A percentile compares a stretch with the other conserved stretches of the same genome.
Conservation (phyloP, 53 echinoderm and acorn worm genomes). For the Stichopus horrens region DNA sequence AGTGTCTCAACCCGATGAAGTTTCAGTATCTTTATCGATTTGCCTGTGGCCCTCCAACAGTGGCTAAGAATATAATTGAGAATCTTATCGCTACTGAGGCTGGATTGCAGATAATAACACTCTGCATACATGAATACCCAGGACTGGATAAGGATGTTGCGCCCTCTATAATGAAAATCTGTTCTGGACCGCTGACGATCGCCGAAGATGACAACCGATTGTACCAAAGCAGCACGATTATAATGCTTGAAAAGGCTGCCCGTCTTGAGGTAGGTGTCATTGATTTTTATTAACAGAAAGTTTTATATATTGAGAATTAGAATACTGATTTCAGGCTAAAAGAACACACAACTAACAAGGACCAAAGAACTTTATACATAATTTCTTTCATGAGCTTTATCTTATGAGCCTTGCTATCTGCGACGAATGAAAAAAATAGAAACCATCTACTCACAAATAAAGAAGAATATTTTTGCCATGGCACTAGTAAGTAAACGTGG, state of each 20-base stretch:
- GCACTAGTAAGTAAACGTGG: slow-evolving; percentile 6
- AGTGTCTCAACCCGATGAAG: slow-evolving; percentile 6
- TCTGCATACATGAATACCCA: background rate
- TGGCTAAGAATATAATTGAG: slow-evolving; percentile 25
- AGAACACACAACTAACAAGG: background rate
- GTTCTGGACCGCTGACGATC: background rate
- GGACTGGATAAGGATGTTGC: background rate
- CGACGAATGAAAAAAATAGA: background rate
- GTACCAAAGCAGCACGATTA: slow-evolving; percentile 7
- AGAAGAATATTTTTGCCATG: background rate
- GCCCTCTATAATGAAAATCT: slow-evolving; percentile 1
- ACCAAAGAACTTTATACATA: background rate
- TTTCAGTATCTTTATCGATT: slow-evolving; percentile 21
- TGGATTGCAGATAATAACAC: slow-evolving; percentile 22
- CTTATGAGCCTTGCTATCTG: background rate
- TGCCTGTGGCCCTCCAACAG: slow-evolving; percentile 21
- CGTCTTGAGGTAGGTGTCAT: slow-evolving; percentile 3
- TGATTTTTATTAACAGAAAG: background rate
- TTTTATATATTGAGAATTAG: background rate
- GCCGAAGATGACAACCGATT: background rate
- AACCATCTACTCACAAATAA: slow-evolving; percentile 13
- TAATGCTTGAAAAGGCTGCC: background rate
- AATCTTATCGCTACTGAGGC: slow-evolving; percentile 3
- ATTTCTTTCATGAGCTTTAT: background rate
- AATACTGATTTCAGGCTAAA: background rate